These are phyloP conservation scores for Grallaria varia DNA, from an alignment of 2,113 vertebrate species.

Conservation along the genomic window DNA sequence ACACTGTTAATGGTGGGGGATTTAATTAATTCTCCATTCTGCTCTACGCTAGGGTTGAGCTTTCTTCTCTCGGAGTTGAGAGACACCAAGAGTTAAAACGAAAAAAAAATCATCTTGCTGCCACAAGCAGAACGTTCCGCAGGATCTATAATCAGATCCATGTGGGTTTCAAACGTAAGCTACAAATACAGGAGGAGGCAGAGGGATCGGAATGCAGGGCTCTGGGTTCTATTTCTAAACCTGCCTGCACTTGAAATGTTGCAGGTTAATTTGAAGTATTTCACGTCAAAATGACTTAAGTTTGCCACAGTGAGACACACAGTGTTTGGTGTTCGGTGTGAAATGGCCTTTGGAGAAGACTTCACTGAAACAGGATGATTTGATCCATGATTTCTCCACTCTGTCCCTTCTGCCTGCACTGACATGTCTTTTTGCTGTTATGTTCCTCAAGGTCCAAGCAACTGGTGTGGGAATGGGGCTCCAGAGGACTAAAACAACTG, in stretches of 20 bases:
- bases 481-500: neutral
- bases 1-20: slow-evolving; percentile 15
- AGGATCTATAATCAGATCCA: slow-evolving; percentile 55
- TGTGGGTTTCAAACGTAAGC: slow-evolving; percentile 59
- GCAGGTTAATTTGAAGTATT: slow-evolving; percentile 24
- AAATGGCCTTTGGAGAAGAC: neutral
- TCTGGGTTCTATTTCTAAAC: slow-evolving; percentile 24
- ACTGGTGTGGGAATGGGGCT: neutral
- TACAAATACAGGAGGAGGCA: slow-evolving; percentile 45
- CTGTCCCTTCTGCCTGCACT: neutral
- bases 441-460: neutral
- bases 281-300: neutral
- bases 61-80: neutral
- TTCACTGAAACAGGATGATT: neutral
- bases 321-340: neutral
- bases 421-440: neutral
- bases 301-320: neutral
- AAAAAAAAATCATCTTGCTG: neutral
- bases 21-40: slow-evolving; percentile 30
- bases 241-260: neutral
- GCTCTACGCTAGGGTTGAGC: neutral
- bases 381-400: neutral
- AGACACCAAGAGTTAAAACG: slow-evolving; percentile 57
- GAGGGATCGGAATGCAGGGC: neutral
- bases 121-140: slow-evolving; percentile 46